phyloP scores from a whole-genome alignment of 2,888 invertebrate genomes.

The Netelia melanura region DNA sequence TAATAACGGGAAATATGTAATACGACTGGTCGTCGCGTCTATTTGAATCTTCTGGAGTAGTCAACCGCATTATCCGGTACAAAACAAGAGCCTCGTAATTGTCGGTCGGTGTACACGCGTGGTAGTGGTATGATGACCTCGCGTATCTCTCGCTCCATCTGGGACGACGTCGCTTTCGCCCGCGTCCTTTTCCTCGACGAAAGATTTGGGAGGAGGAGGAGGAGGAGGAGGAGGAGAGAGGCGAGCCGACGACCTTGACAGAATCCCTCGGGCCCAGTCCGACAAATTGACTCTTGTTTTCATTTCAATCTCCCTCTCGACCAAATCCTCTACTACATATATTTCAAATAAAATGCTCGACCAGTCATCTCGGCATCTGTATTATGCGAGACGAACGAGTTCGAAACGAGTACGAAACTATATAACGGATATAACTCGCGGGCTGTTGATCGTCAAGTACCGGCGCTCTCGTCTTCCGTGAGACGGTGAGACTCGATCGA shows the following conservation, averaged over 20 bases:
- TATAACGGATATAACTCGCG: neutral
- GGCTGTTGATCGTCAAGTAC: neutral
- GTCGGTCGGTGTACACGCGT: neutral
- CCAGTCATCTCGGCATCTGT: neutral
- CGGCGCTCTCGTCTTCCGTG: neutral
- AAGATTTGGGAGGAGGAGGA: slow-evolving; percentile 15
- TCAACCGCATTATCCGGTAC: neutral
- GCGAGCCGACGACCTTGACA: slow-evolving; percentile 71
- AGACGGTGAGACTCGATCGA: neutral
- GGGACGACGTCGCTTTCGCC: slow-evolving; percentile 11
- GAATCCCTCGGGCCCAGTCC: slow-evolving; percentile 69
- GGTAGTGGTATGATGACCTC: slow-evolving; percentile 8
- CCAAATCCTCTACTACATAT: neutral
- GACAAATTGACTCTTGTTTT: slow-evolving; percentile 59
- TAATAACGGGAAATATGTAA: neutral
- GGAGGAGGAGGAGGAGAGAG: neutral
- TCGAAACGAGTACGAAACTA: neutral
- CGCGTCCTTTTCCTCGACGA: slow-evolving; percentile 42
- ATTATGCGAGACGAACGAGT: neutral
- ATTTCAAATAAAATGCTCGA: neutral
- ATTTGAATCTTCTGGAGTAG: neutral
- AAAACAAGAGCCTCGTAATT: neutral
- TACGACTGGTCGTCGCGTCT: neutral
- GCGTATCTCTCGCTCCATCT: slow-evolving; percentile 21
- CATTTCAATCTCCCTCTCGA: neutral